Percentiles rank a stretch among this genome's conserved stretches.
These are phyloP conservation scores for Poeciliopsis infans DNA, from an alignment of 2,797 vertebrate genomes.

Conservation along the genomic window DNA sequence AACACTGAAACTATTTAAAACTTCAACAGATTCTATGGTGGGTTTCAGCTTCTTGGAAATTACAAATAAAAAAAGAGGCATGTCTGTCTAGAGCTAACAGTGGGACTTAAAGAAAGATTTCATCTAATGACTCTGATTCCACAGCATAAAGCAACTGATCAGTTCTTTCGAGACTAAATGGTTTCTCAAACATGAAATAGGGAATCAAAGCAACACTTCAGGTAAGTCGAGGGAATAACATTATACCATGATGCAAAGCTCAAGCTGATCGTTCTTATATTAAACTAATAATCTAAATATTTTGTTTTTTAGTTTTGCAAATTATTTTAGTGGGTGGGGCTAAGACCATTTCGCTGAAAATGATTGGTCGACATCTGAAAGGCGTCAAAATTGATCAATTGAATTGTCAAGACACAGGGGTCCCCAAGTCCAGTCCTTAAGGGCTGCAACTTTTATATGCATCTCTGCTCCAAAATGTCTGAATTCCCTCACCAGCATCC, in stretches of 20 bases:
- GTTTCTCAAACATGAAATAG: background rate
- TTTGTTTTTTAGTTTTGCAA: background rate
- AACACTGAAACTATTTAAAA: background rate
- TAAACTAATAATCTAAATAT: background rate
- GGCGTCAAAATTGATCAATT: background rate
- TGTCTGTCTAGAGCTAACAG: background rate
- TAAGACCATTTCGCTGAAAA: background rate
- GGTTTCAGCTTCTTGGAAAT: background rate
- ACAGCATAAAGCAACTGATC: background rate
- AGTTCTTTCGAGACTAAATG: background rate
- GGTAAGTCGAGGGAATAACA: background rate
- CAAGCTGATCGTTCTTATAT: too few relatives aligned
- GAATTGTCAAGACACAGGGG: background rate
- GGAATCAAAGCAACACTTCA: background rate
- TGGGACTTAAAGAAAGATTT: background rate
- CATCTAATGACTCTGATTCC: background rate
- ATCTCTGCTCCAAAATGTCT: too few relatives aligned
- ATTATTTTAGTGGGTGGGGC: background rate
- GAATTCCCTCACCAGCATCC: too few relatives aligned
- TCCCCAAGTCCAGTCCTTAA: too few relatives aligned
- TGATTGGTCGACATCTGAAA: background rate
- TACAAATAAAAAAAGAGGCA: background rate
- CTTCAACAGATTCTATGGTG: background rate
- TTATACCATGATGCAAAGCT: too few relatives aligned
- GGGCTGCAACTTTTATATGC: too few relatives aligned